A percentile compares a stretch with the other conserved stretches of the same genome.
These are phyloP conservation scores for Lepidothrix coronata DNA, from an alignment of 2,113 vertebrate genomes.

Conservation along the genomic window DNA sequence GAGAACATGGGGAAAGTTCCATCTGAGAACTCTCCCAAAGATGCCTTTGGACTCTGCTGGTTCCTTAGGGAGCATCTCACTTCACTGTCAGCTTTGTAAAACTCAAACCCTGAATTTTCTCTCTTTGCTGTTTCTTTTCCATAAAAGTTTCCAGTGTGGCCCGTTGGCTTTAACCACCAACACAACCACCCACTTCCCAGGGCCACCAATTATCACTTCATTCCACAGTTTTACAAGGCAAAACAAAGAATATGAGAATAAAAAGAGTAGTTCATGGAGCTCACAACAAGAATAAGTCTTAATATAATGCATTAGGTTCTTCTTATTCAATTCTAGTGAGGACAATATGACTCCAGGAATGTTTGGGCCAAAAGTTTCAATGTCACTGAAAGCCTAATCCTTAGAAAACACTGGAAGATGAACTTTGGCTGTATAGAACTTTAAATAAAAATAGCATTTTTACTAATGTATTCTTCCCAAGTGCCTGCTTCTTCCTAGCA, in stretches of 20 bases:
- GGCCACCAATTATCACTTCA: not conserved
- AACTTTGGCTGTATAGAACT: constrained; percentile 54
- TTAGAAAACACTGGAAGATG: constrained; percentile 25
- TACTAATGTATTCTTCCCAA: constrained; percentile 51
- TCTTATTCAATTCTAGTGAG: accelerated
- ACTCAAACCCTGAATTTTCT: not conserved
- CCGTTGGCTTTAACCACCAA: not conserved
- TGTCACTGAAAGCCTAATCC: not conserved
- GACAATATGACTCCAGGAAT: not conserved
- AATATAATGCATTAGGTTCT: not conserved
- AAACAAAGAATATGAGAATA: not conserved
- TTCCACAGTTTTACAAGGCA: not conserved
- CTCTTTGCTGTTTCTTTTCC: not conserved
- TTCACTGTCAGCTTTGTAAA: not conserved
- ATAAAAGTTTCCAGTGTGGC: not conserved
- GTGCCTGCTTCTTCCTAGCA: constrained; percentile 50
- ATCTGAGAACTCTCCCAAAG: not conserved
- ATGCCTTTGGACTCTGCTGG: not conserved
- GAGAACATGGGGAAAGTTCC: not conserved
- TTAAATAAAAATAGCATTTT: constrained; percentile 58
- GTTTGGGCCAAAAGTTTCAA: not conserved
- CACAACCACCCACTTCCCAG: not conserved
- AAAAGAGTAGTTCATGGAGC: not conserved
- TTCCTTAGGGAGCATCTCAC: not conserved
- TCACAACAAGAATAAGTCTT: not conserved